Base-by-base conservation (phyloP, 1,140 invertebrate genomes). In the Leptinotarsa lineolata region DNA sequence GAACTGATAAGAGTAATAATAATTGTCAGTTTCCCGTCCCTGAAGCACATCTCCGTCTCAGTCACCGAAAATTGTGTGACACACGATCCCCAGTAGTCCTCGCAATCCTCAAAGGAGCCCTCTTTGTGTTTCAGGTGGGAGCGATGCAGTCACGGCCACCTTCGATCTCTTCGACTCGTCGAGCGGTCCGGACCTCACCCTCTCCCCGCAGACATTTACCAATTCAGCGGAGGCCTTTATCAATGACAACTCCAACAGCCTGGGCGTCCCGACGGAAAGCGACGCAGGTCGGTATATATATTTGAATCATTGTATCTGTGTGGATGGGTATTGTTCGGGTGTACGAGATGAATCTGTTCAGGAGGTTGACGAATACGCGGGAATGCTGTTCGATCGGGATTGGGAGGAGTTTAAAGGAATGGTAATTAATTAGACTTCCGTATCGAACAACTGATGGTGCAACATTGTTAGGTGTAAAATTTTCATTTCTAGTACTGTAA, bases 111-210 rank as follows among this genome's bases (percentile, higher is more conserved):
- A 54, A 54, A 54, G 48, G 48, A 54, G 16, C n/a, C 48, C 48
- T 54, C 48, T n/a, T 54, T 54, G 16, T 74, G 66, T 81, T 81
- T 60, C 79, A 83, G 82, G 81, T 73, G 79, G 77, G 46, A 81
- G 73, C 39, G 83, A 83, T 74, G 82, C 84, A 85, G 87, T 87
- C 75, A 88, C 88, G 76, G 86, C 88, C 70, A 88, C 87, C 80
- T 90, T 91, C 84, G 91, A 92, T 81, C 84, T 92, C 79, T 91
- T 92, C 83, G 92, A 92, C 85, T 90, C 91, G 75, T 91, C 91
- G 74, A 88, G 86, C 73, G 90, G 90, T 63, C 90, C 90, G 80
- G 91, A 91, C 80, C 85, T 91, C 77, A 90, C 90, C 67, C 83
- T 92, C 79, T 92, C 91, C 70, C 90, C 91, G 72, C 90, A 92